Evolutionary conservation across 2,888 invertebrate species (phyloP).

Genomic region (Morpho achilles): DNA sequence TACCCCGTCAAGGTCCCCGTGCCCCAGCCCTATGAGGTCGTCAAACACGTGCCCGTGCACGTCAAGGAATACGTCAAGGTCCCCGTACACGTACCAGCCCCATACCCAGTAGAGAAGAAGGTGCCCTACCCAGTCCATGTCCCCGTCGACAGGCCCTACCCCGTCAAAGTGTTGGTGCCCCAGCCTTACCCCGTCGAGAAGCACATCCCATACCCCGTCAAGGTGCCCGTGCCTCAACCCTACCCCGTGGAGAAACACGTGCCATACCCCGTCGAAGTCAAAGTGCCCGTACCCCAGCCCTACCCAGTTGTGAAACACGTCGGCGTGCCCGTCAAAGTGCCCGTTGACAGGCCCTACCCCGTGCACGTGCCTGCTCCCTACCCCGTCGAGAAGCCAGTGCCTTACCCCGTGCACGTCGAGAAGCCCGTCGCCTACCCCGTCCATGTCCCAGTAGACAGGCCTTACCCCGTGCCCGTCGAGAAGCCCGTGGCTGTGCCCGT

Average conservation of each 20-base stretch:
- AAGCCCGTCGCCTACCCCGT: slow-evolving; percentile 82
- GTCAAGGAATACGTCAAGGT: slow-evolving; percentile 90
- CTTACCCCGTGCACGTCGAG: slow-evolving; percentile 81
- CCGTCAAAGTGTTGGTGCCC: slow-evolving; percentile 88
- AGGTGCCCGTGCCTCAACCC: slow-evolving; percentile 86
- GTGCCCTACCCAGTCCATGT: slow-evolving; percentile 85
- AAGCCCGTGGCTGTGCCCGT: slow-evolving; percentile 75
- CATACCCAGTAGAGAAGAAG: slow-evolving; percentile 89
- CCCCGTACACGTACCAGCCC: slow-evolving; percentile 86
- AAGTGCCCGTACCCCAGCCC: slow-evolving; percentile 87
- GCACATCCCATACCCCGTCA: slow-evolving; percentile 85
- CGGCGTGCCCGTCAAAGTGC: slow-evolving; percentile 83
- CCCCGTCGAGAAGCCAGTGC: slow-evolving; percentile 81
- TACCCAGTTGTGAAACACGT: slow-evolving; percentile 85
- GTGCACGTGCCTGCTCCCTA: slow-evolving; percentile 82
- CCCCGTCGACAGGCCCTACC: slow-evolving; percentile 87
- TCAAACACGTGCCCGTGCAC: slow-evolving; percentile 83
- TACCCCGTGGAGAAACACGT: slow-evolving; percentile 89
- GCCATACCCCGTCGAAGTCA: slow-evolving; percentile 85
- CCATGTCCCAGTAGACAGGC: slow-evolving; percentile 81
- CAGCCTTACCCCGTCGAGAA: slow-evolving; percentile 90
- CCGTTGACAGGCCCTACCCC: slow-evolving; percentile 84
- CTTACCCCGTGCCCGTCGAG: slow-evolving; percentile 77
- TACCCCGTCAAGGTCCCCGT: slow-evolving; percentile 84
- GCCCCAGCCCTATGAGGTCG: slow-evolving; percentile 85